Conservation (phyloP, 2,888 invertebrate species). For the Xiphydria camelus region DNA sequence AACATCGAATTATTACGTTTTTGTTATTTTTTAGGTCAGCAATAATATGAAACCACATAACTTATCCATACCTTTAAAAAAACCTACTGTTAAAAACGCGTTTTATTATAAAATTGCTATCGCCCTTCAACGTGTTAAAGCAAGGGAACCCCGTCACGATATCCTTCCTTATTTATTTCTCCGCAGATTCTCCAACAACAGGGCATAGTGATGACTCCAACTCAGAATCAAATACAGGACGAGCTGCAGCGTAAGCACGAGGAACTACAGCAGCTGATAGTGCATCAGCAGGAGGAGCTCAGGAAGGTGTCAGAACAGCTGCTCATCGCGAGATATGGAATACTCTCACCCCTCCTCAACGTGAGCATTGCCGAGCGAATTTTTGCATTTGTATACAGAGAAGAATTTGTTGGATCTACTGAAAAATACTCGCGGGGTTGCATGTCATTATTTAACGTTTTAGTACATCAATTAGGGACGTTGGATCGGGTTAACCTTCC, state of each 20-base stretch:
- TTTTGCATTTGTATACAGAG: too few relatives aligned
- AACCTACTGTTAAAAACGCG: neutral
- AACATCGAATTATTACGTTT: too few relatives aligned
- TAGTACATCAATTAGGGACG: too few relatives aligned
- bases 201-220: constrained; percentile 61
- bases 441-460: too few relatives aligned
- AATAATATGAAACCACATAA: too few relatives aligned
- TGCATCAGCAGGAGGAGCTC: constrained; percentile 84
- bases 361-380: constrained; percentile 35
- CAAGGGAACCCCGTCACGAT: too few relatives aligned
- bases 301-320: constrained; percentile 85
- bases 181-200: constrained; percentile 47
- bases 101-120: neutral
- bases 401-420: too few relatives aligned
- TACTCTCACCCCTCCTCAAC: constrained; percentile 58
- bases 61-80: neutral
- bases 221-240: constrained; percentile 61
- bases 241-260: constrained; percentile 76
- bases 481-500: too few relatives aligned
- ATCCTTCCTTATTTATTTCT: neutral
- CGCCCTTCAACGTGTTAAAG: too few relatives aligned
- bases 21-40: too few relatives aligned
- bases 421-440: too few relatives aligned
- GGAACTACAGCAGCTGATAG: constrained; percentile 81
- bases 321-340: constrained; percentile 77